A percentile compares a stretch with the other conserved stretches of the same genome.
phyloP scores from a whole-genome alignment of 2,888 invertebrate genomes.

The Timandra comae region DNA sequence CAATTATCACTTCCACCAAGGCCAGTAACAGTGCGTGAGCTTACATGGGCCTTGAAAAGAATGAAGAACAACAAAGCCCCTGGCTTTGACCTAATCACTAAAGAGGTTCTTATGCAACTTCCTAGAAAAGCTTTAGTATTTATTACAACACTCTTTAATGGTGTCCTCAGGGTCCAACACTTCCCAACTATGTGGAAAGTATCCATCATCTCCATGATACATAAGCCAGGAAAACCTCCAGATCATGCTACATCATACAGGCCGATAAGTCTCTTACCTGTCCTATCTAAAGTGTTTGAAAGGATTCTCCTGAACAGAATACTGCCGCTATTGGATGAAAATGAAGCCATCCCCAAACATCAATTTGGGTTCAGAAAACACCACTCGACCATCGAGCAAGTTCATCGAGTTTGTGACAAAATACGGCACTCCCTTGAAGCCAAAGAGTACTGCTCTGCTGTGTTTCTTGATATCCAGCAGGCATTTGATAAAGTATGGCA shows the following conservation, averaged over 20 bases:
- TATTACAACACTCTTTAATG: neutral
- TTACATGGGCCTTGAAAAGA: neutral
- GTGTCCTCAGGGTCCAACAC: neutral
- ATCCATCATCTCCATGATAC: neutral
- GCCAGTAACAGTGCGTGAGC: slow-evolving; percentile 1
- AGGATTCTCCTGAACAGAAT: no score
- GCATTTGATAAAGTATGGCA: slow-evolving; percentile 27
- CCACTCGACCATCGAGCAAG: slow-evolving; percentile 1
- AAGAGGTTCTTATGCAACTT: slow-evolving; percentile 1
- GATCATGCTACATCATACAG: slow-evolving; percentile 1
- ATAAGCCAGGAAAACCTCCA: slow-evolving; percentile 2
- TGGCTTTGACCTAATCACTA: slow-evolving; percentile 4
- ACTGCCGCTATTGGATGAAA: neutral
- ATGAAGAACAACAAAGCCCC: slow-evolving; percentile 1
- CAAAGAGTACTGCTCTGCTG: neutral
- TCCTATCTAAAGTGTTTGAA: slow-evolving; percentile 1
- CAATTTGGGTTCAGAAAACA: neutral
- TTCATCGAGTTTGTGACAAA: neutral
- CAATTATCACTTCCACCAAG: neutral
- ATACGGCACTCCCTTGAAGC: neutral
- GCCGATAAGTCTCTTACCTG: slow-evolving; percentile 1
- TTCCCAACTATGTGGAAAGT: neutral
- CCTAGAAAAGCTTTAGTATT: slow-evolving; percentile 3
- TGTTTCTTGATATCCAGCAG: slow-evolving; percentile 7
- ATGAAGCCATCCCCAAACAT: neutral